phyloP scores from a whole-genome alignment of 2,113 vertebrate species.

The Vanacampus margaritifer region DNA sequence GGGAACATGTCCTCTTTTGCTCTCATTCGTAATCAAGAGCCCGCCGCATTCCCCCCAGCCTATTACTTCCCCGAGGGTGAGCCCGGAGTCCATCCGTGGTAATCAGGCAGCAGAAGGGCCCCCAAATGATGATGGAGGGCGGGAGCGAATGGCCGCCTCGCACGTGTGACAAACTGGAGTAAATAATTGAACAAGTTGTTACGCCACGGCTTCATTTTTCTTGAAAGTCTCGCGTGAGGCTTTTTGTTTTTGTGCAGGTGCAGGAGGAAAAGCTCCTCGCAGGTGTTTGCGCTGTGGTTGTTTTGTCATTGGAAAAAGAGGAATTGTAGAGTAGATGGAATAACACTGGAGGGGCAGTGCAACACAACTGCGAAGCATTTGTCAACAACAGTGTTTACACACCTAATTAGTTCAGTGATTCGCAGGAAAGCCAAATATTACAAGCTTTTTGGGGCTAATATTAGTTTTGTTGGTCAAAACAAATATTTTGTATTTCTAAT shows the following conservation, averaged over 20 bases:
- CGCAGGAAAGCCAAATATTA: no score
- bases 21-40: slow-evolving; percentile 5
- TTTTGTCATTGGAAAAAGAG: not conserved
- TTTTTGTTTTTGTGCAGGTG: not conserved
- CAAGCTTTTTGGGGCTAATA: no score
- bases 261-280: not conserved
- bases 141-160: not conserved
- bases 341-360: not conserved
- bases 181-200: not conserved
- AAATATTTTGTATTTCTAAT: no score
- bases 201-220: not conserved
- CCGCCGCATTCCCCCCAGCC: not conserved
- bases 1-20: not conserved
- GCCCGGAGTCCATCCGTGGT: not conserved
- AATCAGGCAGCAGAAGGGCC: not conserved
- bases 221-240: not conserved
- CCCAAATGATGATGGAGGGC: slow-evolving; percentile 2
- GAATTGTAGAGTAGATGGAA: not conserved
- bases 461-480: no score
- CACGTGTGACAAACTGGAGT: not conserved
- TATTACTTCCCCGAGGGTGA: slow-evolving; percentile 4
- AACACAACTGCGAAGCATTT: no score
- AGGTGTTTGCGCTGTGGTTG: not conserved
- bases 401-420: not conserved
- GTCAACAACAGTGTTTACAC: not conserved